Evolutionary conservation across 2,797 vertebrate genomes (phyloP).

Genomic region (Peromyscus aztecus): DNA sequence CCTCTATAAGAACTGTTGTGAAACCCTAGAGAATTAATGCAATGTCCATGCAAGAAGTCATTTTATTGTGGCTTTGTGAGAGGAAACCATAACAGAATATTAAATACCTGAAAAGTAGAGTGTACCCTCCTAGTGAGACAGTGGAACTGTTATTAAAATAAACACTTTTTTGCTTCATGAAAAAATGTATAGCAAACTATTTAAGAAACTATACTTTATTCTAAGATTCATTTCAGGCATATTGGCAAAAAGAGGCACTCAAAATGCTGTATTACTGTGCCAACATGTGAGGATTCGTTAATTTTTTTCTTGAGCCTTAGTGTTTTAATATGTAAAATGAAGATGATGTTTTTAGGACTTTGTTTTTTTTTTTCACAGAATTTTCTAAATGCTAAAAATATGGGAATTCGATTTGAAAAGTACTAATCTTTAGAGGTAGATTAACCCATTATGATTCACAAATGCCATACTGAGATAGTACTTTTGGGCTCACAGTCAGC

Average conservation of each 20-base stretch:
- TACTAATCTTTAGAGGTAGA: slow-evolving; percentile 28
- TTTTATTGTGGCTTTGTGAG: slow-evolving; percentile 33
- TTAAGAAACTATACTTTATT: slow-evolving; percentile 56
- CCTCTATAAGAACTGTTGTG: neutral
- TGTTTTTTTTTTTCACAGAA: neutral
- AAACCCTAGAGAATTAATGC: neutral
- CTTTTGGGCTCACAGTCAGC: slow-evolving; percentile 38
- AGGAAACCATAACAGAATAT: slow-evolving; percentile 28
- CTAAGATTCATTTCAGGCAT: slow-evolving; percentile 21
- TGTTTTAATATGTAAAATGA: slow-evolving; percentile 48
- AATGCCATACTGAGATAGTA: neutral
- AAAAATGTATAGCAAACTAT: slow-evolving; percentile 5
- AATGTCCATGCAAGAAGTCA: neutral
- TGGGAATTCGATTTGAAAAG: slow-evolving; percentile 25
- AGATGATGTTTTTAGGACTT: neutral
- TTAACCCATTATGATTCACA: slow-evolving; percentile 6
- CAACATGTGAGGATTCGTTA: neutral
- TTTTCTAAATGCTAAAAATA: neutral
- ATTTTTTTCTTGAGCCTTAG: neutral
- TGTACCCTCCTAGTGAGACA: neutral
- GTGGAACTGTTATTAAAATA: neutral
- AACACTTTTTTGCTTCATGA: neutral
- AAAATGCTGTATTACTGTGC: neutral
- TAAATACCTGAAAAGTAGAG: slow-evolving; percentile 39
- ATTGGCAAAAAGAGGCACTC: neutral